Percentiles rank a stretch among this genome's conserved stretches.
Evolutionary conservation across 2,888 invertebrate genomes (phyloP).

Genomic region (Meteorus cinctellus): DNA sequence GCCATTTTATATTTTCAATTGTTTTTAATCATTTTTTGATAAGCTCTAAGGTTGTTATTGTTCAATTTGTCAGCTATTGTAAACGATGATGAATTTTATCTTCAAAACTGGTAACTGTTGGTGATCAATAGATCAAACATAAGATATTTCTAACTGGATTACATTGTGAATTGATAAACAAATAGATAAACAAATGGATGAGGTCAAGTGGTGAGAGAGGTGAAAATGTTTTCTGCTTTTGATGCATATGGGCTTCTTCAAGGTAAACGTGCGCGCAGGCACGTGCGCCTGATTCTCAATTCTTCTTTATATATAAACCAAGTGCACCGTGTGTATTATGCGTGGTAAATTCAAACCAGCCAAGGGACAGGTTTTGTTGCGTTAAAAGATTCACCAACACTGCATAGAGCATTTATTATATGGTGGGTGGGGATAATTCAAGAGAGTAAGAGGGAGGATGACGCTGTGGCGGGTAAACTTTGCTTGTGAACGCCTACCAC

Average conservation of each 20-base stretch:
- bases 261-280: slow-evolving; percentile 17
- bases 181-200: background rate
- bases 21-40: too few species aligned
- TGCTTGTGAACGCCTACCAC: slow-evolving; percentile 54
- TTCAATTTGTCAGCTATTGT: too few species aligned
- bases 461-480: slow-evolving; percentile 60
- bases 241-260: background rate
- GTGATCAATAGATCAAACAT: too few species aligned
- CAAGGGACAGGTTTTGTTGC: background rate
- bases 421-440: background rate
- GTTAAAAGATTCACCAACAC: too few species aligned
- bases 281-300: slow-evolving; percentile 27
- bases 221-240: background rate
- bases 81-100: background rate
- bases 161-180: background rate
- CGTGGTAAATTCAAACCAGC: background rate
- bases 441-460: slow-evolving; percentile 22
- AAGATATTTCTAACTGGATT: too few species aligned
- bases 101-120: background rate
- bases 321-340: slow-evolving; percentile 2
- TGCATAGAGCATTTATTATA: too few species aligned
- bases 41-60: too few species aligned
- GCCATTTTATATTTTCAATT: too few species aligned
- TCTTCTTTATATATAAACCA: background rate
- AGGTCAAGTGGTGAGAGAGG: background rate